A percentile compares a stretch with the other conserved stretches of the same genome.
phyloP scores from a whole-genome alignment of 2,113 vertebrate genomes.

The Aleadryas rufinucha region DNA sequence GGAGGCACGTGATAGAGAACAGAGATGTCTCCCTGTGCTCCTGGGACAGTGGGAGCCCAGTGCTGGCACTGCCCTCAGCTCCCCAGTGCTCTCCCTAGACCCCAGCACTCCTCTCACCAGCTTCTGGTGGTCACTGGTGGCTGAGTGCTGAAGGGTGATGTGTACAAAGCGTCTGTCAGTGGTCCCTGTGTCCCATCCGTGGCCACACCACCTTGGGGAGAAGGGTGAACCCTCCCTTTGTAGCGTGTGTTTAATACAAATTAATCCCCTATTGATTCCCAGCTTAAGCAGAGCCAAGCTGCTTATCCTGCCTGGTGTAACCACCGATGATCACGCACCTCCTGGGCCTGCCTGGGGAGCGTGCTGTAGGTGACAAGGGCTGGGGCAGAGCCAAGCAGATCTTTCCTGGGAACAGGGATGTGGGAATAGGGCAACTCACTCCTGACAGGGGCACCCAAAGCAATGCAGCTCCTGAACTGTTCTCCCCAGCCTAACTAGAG shows the following conservation, averaged over 20 bases:
- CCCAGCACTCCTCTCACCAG: not conserved
- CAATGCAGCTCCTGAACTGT: not conserved
- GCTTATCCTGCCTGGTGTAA: not conserved
- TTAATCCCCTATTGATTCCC: slow-evolving; percentile 7
- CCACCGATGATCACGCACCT: not conserved
- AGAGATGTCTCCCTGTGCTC: not conserved
- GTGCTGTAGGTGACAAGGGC: not conserved
- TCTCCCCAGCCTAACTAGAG: not conserved
- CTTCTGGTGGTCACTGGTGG: not conserved
- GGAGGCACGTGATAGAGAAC: not conserved
- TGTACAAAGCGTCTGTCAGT: not conserved
- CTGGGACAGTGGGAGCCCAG: not conserved
- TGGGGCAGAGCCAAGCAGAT: not conserved
- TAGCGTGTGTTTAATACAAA: not conserved
- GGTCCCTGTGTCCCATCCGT: fast-evolving
- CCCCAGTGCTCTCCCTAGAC: not conserved
- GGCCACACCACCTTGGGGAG: not conserved
- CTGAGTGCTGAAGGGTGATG: not conserved
- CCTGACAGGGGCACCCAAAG: not conserved
- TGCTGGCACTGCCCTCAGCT: fast-evolving
- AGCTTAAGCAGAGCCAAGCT: slow-evolving; percentile 11
- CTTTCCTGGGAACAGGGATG: not conserved
- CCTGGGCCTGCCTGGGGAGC: not conserved
- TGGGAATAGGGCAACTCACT: fast-evolving
- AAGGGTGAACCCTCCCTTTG: not conserved